Conservation (phyloP, 2,888 invertebrate genomes). For the Dermolepida albohirtum region DNA sequence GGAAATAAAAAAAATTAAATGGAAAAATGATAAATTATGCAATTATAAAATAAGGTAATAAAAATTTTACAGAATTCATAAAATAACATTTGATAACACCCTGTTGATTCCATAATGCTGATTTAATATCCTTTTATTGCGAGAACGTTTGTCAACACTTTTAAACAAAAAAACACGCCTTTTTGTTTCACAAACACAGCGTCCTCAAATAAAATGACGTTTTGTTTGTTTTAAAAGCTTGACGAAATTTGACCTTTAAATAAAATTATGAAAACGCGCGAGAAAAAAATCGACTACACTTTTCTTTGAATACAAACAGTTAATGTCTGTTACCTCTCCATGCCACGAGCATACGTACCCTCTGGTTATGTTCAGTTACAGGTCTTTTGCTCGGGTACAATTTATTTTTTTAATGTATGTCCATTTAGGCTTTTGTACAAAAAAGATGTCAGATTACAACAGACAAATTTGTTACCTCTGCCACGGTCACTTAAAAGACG, state of each 20-base stretch:
- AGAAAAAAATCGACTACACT: constrained; percentile 12
- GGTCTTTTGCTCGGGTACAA: background rate
- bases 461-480: constrained; percentile 12
- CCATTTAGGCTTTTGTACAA: constrained; percentile 5
- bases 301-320: constrained; percentile 7
- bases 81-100: no score
- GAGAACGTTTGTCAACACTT: no score
- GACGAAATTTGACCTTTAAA: no score
- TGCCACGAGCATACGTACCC: background rate
- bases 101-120: no score
- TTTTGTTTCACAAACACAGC: background rate
- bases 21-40: no score
- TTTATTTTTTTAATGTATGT: constrained; percentile 13
- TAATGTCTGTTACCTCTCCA: constrained; percentile 4
- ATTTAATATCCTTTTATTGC: no score
- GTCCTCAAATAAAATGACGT: background rate
- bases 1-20: no score
- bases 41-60: no score
- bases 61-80: no score
- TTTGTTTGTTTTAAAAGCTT: background rate
- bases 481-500: constrained; percentile 9
- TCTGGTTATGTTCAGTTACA: background rate
- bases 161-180: no score
- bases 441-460: constrained; percentile 21
- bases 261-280: background rate